These are phyloP conservation scores for Eciton burchellii DNA, from an alignment of 1,140 invertebrate species.

Conservation along the genomic window DNA sequence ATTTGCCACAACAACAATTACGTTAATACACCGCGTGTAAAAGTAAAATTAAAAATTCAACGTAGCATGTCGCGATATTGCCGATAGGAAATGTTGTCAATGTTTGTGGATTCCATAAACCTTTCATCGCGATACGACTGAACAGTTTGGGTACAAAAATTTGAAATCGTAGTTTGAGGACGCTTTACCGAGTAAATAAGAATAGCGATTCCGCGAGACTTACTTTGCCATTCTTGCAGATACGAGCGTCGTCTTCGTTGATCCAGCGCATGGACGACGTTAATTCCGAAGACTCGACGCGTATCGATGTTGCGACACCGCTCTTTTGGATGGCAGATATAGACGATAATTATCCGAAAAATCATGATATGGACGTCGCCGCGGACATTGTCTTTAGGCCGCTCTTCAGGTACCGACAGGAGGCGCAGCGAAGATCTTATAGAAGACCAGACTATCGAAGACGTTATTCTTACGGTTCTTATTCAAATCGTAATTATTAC, in stretches of 20 bases:
- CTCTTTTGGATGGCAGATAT: slow-evolving; percentile 28
- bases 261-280: not conserved
- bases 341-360: slow-evolving; percentile 17
- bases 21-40: too few relatives aligned
- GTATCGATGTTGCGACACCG: slow-evolving; percentile 19
- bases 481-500: slow-evolving; percentile 61
- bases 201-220: too few relatives aligned
- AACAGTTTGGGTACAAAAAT: too few relatives aligned
- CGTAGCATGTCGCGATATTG: too few relatives aligned
- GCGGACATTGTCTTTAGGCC: slow-evolving; percentile 83
- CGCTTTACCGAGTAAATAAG: too few relatives aligned
- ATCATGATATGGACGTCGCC: slow-evolving; percentile 81
- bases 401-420: slow-evolving; percentile 81
- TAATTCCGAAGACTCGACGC: slow-evolving; percentile 6
- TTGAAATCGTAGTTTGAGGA: slow-evolving; percentile 1
- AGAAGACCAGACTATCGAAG: slow-evolving; percentile 50
- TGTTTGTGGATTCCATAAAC: too few relatives aligned
- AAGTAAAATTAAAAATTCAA: too few relatives aligned
- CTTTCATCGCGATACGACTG: too few relatives aligned
- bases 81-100: too few relatives aligned
- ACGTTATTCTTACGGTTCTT: slow-evolving; percentile 34
- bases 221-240: slow-evolving; percentile 4
- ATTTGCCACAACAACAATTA: too few relatives aligned
- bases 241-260: not conserved
- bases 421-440: slow-evolving; percentile 69